phyloP scores from a whole-genome alignment of 1,140 invertebrate species.

The Steinernema feltiae region DNA sequence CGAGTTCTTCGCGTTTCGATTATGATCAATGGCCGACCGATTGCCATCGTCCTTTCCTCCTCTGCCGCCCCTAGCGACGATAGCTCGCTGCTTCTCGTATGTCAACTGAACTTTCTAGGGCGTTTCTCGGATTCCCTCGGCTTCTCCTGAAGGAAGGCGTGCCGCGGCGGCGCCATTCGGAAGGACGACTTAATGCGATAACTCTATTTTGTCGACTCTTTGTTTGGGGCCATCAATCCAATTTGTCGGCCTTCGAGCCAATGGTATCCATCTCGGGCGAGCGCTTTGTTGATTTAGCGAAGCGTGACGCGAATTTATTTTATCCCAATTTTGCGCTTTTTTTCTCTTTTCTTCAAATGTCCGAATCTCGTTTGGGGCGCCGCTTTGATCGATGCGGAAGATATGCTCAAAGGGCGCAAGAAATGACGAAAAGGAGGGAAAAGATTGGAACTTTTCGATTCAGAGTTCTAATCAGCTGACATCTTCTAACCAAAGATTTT shows the following conservation, averaged over 20 bases:
- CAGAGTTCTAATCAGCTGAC: too few species aligned
- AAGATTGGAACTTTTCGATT: too few species aligned
- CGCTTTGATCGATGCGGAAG: background rate
- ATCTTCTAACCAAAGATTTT: too few species aligned
- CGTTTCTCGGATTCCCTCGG: background rate
- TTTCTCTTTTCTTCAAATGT: background rate
- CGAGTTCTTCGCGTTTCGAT: background rate
- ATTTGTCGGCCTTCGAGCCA: slow-evolving; percentile 1
- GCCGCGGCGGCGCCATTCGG: background rate
- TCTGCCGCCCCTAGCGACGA: background rate
- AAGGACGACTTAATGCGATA: slow-evolving; percentile 6
- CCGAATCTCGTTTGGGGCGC: background rate
- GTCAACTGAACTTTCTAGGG: too few species aligned
- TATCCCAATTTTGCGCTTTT: background rate
- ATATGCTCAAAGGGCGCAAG: background rate
- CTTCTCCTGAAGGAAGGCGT: background rate
- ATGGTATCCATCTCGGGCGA: background rate
- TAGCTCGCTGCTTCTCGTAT: too few species aligned
- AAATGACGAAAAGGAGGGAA: too few species aligned
- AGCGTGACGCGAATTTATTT: slow-evolving; percentile 6
- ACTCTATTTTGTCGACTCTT: slow-evolving; percentile 14
- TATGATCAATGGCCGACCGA: background rate
- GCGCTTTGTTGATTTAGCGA: slow-evolving; percentile 9
- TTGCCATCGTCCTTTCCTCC: background rate
- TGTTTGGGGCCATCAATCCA: slow-evolving; percentile 13